Base-by-base conservation (phyloP, 2,113 vertebrate genomes). In the Boulengeromyrus knoepffleri region DNA sequence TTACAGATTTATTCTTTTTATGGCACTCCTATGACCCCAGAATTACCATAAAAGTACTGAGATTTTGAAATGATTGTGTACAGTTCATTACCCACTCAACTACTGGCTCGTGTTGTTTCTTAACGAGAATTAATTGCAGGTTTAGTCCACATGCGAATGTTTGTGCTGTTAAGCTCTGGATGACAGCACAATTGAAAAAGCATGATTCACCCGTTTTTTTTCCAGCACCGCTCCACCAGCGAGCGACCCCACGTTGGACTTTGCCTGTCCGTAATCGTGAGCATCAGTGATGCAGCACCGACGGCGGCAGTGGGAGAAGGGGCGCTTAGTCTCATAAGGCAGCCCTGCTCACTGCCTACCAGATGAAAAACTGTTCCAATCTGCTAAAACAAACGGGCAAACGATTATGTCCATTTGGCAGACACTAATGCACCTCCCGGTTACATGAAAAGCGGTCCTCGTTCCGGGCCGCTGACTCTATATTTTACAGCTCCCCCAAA, bases 51-150 rank as follows among this genome's bases (percentile, higher is more conserved):
- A 46, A 84, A 8, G 42, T 84, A 46, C 31, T 84, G 19, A 84
- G 80, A 46, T 84, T 84, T 84, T 84, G n/a, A 84, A 84, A 21
- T 84, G 80, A n/a, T 84, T 46, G 5, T 84, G 80, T 84, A 21
- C 42, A 46, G 36, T 46, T 84, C 2, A 46, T 46, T 84, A 3
- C 42, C 3, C 8, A 45, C 80, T 46, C 8, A 42, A 9, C 7
- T 46, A 45, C 5, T 6, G 80, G 21, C 7, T 36, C 5, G 1
- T 77, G 3, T 84, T 39, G 17, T 84, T 45, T 24, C 36, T 13
- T 80, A 19, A 19, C 7, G 8, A 46, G 17, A 84, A n/a, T 27
- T 21, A 17, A 83, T 83, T 83, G 17, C 15, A 39, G 42, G 36
- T 42, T 45, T 45, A 45, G 19, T 83, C 17, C 77, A 83, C 66